phyloP scores from a whole-genome alignment of 2,888 invertebrate genomes.

The Sympetrum striolatum region DNA sequence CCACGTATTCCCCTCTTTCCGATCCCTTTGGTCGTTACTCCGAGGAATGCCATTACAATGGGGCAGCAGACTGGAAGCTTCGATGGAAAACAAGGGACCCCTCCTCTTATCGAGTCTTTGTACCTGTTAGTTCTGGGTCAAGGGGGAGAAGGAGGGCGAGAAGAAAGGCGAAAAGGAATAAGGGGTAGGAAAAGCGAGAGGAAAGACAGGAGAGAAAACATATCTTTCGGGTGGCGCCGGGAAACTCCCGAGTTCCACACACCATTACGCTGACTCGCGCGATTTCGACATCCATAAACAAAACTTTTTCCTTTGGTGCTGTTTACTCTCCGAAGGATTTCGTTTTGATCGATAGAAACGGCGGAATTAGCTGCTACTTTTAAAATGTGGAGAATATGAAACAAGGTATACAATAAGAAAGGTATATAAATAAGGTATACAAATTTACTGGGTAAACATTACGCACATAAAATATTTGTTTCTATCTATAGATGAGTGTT shows the following conservation, averaged over 20 bases:
- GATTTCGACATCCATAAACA: neutral
- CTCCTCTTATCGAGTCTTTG: neutral
- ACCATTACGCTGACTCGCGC: neutral
- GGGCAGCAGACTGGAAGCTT: neutral
- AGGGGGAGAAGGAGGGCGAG: neutral
- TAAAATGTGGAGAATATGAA: no score
- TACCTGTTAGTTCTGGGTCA: neutral
- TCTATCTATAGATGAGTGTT: no score
- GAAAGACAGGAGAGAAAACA: neutral
- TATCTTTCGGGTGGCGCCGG: neutral
- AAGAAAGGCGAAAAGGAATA: neutral
- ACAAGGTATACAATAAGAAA: no score
- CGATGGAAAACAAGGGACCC: neutral
- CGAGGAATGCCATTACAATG: neutral
- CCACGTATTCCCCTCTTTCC: neutral
- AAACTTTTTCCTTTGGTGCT: neutral
- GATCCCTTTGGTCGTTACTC: neutral
- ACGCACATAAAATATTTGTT: no score
- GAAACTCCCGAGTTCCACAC: neutral
- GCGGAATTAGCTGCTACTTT: no score
- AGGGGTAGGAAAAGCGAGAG: neutral
- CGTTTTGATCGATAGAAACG: no score
- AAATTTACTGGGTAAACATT: no score
- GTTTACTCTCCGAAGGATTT: no score
- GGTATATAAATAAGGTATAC: no score